Evolutionary conservation across 2,888 invertebrate species (phyloP), one percentile per base, ranked within the genome.

Genomic region (Leptothorax acervorum): DNA sequence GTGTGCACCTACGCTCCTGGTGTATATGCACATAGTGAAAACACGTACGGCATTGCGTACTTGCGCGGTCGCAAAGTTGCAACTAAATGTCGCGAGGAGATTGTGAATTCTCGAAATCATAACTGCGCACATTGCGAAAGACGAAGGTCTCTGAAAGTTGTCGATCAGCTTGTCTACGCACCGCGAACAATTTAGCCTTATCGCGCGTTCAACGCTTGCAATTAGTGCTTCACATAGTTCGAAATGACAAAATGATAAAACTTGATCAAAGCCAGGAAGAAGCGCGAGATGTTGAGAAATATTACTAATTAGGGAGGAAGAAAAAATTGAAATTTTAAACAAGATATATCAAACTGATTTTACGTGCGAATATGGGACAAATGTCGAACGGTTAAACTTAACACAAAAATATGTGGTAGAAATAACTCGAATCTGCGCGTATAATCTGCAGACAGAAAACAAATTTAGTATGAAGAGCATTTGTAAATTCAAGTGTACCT

Each of bases 31-130:
- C 66, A 53, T 71, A 48, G 65, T 31, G 79, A 86, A 83, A 85
- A 79, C 75, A 70, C 84, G 87, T 35, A 23, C 63, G 45, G 53
- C 39, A 28, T 12, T 51, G 63, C 63, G 63, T 18, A 45, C 5
- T 55, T 55, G 35, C 66, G 51, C 84, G 63, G 84, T 87, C 82
- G 81, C 87, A 73, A 83, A 84, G 83, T 88, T 82, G 86, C 84
- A 83, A 86, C 74, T 84, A 81, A 83, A 79, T 51, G 70, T 31
- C 82, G 57, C 63, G 75, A 35, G n/a, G 15, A 42, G 48, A n/a
- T 48, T 35, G 75, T 12, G 57, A 62, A 42, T 62, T 48, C 48
- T 62, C 48, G 45, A 74, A 74, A 74, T 51, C 39, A 23, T 28
- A 48, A 28, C 57, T 73, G 28, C 57, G 55, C n/a, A 2, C 1